Base-by-base conservation (phyloP, 2,888 invertebrate species). In the Ochropacha duplaris region DNA sequence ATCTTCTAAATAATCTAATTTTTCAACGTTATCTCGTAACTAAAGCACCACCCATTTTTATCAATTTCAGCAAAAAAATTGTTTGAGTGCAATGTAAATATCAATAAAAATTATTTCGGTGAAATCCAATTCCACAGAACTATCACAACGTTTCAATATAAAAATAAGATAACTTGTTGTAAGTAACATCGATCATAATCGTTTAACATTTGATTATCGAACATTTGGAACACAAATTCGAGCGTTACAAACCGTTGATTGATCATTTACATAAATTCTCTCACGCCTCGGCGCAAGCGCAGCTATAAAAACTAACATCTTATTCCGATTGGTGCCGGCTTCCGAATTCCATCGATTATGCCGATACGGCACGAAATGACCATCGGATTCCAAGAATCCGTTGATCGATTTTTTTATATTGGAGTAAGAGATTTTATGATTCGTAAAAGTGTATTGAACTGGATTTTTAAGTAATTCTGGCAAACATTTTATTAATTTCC, bases 201-300 rank as follows among this genome's bases (percentile, higher is more conserved):
- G 50, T 14, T 28, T 50, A 24, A 22, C 24, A 54, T 56, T 55
- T 22, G 36, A 59, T 58, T 57, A 56, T 61, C 51, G 22, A 58
- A 60, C 59, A 57, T 60, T 61, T 57, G 31, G 49, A 50, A 66
- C 65, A 59, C 51, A 61, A 69, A 73, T 66, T 39, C 51, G 61
- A 62, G 51, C 65, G 64, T 68, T 68, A 71, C 59, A 61, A 69
- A 66, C 60, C 60, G 50, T 69, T 66, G 60, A 74, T 69, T 54
- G 67, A 68, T 72, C 62, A 74, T 80, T 79, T 73, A 76, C 75
- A 82, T 82, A 80, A 81, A 81, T 74, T 75, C 66, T 71, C 70
- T 74, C 70, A 76, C 75, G 76, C 68, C 58, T 59, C 60, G 68
- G 64, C 60, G 62, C 67, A 50, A 59, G 66, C 66, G 68, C 63